phyloP scores from a whole-genome alignment of 2,888 invertebrate genomes.

The Buathra laborator region DNA sequence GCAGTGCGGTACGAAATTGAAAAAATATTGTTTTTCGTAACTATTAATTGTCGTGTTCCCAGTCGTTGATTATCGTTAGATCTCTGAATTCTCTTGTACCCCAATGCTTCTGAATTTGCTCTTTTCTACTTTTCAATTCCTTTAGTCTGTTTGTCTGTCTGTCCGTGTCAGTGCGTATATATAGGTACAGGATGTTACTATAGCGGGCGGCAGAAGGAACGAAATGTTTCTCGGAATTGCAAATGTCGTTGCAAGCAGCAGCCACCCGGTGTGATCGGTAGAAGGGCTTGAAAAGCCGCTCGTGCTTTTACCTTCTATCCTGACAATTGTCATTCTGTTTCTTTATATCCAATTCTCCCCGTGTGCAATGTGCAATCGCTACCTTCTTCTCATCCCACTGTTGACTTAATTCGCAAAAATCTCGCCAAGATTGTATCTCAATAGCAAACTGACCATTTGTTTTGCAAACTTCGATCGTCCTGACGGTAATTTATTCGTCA shows the following conservation, averaged over 20 bases:
- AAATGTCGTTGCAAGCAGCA: conserved; percentile 72
- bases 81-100: conserved; percentile 28
- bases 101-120: not conserved
- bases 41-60: not conserved
- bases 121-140: not conserved
- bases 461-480: no score
- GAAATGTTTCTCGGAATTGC: conserved; percentile 78
- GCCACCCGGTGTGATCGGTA: conserved; percentile 44
- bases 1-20: no score
- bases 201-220: conserved; percentile 22
- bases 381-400: no score
- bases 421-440: no score
- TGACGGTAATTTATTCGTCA: no score
- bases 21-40: no score
- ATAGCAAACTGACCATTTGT: no score
- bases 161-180: not conserved
- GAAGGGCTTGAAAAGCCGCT: conserved; percentile 13
- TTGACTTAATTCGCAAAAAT: not conserved
- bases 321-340: not conserved
- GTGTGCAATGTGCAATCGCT: not conserved
- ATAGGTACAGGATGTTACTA: no score
- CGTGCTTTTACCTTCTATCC: not conserved
- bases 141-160: not conserved
- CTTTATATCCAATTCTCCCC: not conserved
- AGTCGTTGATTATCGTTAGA: conserved; percentile 20